These are phyloP conservation scores for Lithophane socia DNA, from an alignment of 2,888 invertebrate genomes.

Conservation along the genomic window DNA sequence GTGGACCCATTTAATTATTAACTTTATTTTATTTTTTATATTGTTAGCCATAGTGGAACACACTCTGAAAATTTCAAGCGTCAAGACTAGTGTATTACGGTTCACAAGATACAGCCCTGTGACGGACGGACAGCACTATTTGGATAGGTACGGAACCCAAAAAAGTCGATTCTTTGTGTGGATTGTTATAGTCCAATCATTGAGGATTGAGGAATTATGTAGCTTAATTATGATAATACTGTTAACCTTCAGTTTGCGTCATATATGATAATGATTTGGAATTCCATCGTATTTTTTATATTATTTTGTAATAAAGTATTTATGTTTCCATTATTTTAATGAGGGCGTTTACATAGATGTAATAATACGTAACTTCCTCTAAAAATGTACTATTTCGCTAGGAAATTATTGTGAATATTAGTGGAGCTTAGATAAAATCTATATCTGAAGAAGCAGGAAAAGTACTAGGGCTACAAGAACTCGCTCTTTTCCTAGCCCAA, in stretches of 20 bases:
- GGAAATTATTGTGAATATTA: background rate
- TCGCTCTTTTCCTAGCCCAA: slow-evolving; percentile 38
- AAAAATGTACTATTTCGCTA: background rate
- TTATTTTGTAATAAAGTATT: slow-evolving; percentile 6
- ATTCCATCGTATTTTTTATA: background rate
- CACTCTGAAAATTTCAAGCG: too few relatives aligned
- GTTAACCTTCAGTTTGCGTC: slow-evolving; percentile 34
- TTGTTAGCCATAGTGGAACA: too few relatives aligned
- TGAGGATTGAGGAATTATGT: slow-evolving; percentile 1
- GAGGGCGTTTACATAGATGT: background rate
- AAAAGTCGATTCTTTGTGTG: slow-evolving; percentile 1
- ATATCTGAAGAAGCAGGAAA: background rate
- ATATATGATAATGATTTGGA: slow-evolving; percentile 23
- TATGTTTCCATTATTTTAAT: slow-evolving; percentile 12
- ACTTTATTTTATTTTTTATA: too few relatives aligned
- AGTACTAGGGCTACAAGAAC: background rate
- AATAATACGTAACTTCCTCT: background rate
- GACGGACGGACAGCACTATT: too few relatives aligned
- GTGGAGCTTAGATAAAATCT: background rate
- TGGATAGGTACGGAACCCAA: background rate
- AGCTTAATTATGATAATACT: slow-evolving; percentile 35
- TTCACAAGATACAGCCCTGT: too few relatives aligned
- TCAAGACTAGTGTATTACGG: too few relatives aligned
- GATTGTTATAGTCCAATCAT: slow-evolving; percentile 10
- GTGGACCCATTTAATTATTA: too few relatives aligned